Evolutionary conservation across 2,888 invertebrate genomes (phyloP), one percentile per base, ranked within the genome.

Genomic region (Mongoloraphidia duomilia): DNA sequence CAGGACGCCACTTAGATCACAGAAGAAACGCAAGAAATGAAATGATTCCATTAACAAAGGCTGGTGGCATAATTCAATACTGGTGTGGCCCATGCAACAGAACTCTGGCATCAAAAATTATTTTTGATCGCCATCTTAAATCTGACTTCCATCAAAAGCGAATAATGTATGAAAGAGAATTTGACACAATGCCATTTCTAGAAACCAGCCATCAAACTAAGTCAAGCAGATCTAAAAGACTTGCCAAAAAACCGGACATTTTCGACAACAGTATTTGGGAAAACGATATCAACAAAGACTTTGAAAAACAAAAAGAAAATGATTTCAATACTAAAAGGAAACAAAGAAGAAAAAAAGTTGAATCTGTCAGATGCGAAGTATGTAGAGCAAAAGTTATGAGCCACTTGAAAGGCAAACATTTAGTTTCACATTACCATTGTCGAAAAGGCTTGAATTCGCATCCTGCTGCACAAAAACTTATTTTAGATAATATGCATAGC

Each of bases 381-480:
- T 89, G 89, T 59, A 77, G 77, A 50, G 78, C 81, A 34, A 75
- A 79, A 53, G 81, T 88, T 40, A 74, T 76, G 50, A 72, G 74
- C 8, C 75, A 79, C 58, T 67, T 82, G 54, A 80, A 88, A 70
- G 88, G 89, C 38, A 88, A 89, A 62, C 89, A 89, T 68, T 72
- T 93, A 51, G 82, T 91, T 57, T 89, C 89, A 1, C 85, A 85
- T 63, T 88, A 83, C 63, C 91, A 92, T 65, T 85, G 83, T 58
- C 75, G 85, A 52, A 83, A 84, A 61, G 79, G 82, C 52, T 74
- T 74, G 50, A 76, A 79, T 46, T 69, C 71, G 41, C 69, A 73
- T 52, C 74, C 76, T 4, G 68, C 69, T 34, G 71, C 75, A 9
- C 74, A 75, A 52, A 71, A 74, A 46, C 74, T 86, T 60, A 78